Conservation (phyloP, 2,113 vertebrate species). For the Oxyura jamaicensis region DNA sequence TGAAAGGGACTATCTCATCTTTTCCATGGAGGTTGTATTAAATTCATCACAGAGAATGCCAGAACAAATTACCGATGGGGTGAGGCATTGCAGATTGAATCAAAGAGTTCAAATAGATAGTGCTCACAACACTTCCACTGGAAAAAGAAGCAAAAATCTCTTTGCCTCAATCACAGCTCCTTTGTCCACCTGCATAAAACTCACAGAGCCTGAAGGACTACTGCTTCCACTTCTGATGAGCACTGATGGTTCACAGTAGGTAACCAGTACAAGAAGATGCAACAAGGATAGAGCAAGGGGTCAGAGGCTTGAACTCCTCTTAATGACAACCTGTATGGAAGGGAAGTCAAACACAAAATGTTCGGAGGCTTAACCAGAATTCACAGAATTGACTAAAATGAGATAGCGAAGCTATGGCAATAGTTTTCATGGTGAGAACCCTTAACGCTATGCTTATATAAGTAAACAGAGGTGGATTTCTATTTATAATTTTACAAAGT, state of each 20-base stretch:
- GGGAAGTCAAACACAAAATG: not conserved
- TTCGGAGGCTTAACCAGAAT: not conserved
- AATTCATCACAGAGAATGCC: not conserved
- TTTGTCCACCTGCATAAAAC: constrained; percentile 60
- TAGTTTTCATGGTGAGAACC: not conserved
- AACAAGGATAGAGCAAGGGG: not conserved
- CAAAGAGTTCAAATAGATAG: constrained; percentile 19
- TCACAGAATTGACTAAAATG: not conserved
- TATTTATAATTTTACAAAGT: not conserved
- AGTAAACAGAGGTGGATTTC: not conserved
- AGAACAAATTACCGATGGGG: not conserved
- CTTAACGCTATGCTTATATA: not conserved
- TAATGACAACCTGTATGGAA: not conserved
- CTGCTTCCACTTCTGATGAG: constrained; percentile 44
- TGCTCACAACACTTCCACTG: not conserved
- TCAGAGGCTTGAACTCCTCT: not conserved
- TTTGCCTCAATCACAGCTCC: constrained; percentile 53
- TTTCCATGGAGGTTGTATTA: not conserved
- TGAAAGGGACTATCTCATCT: not conserved
- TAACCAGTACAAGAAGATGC: constrained; percentile 7
- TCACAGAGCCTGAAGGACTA: constrained; percentile 7
- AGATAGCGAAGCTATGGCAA: not conserved
- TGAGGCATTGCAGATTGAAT: constrained; percentile 11
- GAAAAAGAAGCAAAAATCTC: not conserved
- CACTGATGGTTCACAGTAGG: constrained; percentile 37